Percentiles rank a stretch among this genome's conserved stretches.
These are phyloP conservation scores for Dunckerocampus dactyliophorus DNA, from an alignment of 2,113 vertebrate species.

Conservation along the genomic window DNA sequence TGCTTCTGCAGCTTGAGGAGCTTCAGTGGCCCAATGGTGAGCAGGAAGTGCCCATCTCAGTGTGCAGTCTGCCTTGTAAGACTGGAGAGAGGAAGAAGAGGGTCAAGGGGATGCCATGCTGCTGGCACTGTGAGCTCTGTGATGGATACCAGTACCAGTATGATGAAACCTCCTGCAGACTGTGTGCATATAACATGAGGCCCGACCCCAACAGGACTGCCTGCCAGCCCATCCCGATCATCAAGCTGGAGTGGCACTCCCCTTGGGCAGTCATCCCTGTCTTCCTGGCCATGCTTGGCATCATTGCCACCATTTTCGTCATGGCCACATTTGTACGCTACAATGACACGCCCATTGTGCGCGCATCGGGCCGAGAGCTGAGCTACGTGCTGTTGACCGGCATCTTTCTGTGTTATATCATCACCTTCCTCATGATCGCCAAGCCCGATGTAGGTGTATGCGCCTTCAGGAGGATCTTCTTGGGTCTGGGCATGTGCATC, in stretches of 20 bases:
- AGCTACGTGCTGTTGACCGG: constrained; percentile 71
- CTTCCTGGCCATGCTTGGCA: constrained; percentile 69
- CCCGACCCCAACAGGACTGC: constrained; percentile 66
- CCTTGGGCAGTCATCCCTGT: constrained; percentile 68
- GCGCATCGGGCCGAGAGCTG: constrained; percentile 66
- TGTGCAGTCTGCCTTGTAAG: constrained; percentile 70
- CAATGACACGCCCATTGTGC: constrained; percentile 69
- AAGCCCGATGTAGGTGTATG: constrained; percentile 67
- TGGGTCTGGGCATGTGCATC: constrained; percentile 73
- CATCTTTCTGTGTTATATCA: constrained; percentile 72
- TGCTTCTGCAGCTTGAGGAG: constrained; percentile 64
- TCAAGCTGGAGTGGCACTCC: constrained; percentile 71
- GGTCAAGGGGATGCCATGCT: constrained; percentile 71
- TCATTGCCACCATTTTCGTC: constrained; percentile 69
- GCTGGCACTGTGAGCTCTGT: constrained; percentile 70
- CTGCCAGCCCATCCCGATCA: constrained; percentile 69
- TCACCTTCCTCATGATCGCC: constrained; percentile 72
- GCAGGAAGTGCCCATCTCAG: constrained; percentile 65
- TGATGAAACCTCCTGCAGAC: constrained; percentile 66
- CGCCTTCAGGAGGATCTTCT: constrained; percentile 70
- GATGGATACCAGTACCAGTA: constrained; percentile 71
- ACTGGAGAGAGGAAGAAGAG: constrained; percentile 70
- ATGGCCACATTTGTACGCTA: constrained; percentile 69
- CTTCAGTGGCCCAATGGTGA: constrained; percentile 70
- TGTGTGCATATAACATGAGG: constrained; percentile 67